phyloP scores from a whole-genome alignment of 2,797 vertebrate genomes.

The Hoplostethus mediterraneus region DNA sequence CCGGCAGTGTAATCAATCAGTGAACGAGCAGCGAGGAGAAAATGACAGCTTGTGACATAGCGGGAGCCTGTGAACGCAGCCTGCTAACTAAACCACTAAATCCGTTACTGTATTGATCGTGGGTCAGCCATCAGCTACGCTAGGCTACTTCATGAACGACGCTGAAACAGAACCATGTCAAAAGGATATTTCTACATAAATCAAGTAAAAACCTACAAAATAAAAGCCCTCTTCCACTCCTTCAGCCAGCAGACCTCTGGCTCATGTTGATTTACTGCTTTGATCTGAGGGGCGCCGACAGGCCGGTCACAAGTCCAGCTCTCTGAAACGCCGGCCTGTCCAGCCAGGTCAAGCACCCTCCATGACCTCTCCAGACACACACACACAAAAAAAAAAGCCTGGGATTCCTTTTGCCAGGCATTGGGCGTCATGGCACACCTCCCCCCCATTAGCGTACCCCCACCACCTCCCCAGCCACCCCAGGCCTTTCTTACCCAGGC shows the following conservation, averaged over 20 bases:
- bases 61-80: constrained; percentile 27
- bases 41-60: constrained; percentile 40
- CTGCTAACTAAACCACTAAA: constrained; percentile 6
- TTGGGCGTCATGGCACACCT: constrained; percentile 49
- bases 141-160: background rate
- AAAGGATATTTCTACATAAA: background rate
- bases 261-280: constrained; percentile 52
- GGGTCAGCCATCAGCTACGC: background rate
- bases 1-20: constrained; percentile 16
- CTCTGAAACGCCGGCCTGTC: constrained; percentile 55
- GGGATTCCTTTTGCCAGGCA: constrained; percentile 54
- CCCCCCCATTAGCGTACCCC: background rate
- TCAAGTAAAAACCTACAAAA: background rate
- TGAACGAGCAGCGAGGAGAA: constrained; percentile 11
- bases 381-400: constrained; percentile 42
- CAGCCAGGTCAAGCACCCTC: constrained; percentile 79
- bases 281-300: constrained; percentile 53
- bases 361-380: constrained; percentile 67
- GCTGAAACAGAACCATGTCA: background rate
- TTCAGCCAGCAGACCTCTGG: constrained; percentile 7
- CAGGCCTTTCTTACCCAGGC: constrained; percentile 28
- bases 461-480: constrained; percentile 14
- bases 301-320: constrained; percentile 51
- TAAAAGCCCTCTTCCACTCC: background rate
- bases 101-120: background rate